phyloP scores from a whole-genome alignment of 2,797 vertebrate species.

The Lacerta viridis region DNA sequence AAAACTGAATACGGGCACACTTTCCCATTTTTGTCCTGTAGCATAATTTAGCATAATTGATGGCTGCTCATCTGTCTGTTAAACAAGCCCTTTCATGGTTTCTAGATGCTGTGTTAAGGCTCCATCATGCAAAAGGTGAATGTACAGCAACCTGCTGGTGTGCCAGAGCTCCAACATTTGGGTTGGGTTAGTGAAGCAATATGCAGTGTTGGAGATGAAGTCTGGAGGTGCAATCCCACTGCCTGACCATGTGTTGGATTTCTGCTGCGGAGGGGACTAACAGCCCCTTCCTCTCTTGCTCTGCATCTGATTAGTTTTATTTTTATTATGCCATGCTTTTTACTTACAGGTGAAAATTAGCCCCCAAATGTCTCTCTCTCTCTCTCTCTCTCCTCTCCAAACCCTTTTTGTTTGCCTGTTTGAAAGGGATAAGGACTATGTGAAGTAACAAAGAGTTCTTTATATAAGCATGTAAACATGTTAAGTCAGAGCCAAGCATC shows the following conservation, averaged over 20 bases:
- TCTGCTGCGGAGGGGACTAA: neutral
- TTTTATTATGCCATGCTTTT: neutral
- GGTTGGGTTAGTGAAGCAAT: too few species aligned
- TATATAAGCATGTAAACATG: neutral
- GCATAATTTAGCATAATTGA: too few species aligned
- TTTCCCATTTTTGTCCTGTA: slow-evolving; percentile 48
- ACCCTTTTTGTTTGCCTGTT: neutral
- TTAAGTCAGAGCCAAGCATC: neutral
- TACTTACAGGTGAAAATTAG: neutral
- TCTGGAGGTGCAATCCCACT: too few species aligned
- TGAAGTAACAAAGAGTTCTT: neutral
- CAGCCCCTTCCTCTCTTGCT: neutral
- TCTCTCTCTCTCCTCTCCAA: too few species aligned
- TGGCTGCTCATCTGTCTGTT: too few species aligned
- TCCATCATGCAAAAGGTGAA: too few species aligned
- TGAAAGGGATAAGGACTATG: neutral
- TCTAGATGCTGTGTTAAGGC: too few species aligned
- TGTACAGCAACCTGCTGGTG: too few species aligned
- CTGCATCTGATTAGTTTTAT: neutral
- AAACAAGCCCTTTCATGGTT: too few species aligned
- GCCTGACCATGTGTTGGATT: neutral
- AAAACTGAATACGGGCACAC: slow-evolving; percentile 77
- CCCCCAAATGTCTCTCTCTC: neutral
- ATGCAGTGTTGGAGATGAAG: too few species aligned
- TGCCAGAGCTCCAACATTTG: too few species aligned